A percentile compares a stretch with the other conserved stretches of the same genome.
These are phyloP conservation scores for Teleiodes luculella DNA, from an alignment of 2,888 invertebrate species.

Conservation along the genomic window DNA sequence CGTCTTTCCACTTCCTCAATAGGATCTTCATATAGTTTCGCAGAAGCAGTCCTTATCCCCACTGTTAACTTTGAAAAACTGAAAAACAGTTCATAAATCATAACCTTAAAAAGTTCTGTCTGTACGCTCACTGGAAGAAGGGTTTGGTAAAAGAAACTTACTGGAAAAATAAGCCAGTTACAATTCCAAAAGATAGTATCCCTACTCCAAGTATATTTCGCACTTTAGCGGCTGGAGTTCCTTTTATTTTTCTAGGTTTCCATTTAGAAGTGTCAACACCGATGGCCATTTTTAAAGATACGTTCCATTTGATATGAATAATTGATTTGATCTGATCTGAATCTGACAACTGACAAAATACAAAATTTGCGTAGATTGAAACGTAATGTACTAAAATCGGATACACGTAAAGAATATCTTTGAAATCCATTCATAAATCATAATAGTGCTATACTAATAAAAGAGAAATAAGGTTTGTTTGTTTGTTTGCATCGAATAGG, in stretches of 20 bases:
- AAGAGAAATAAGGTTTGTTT: no score
- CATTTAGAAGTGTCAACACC: slow-evolving; percentile 77
- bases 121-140: not conserved
- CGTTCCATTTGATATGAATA: not conserved
- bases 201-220: slow-evolving; percentile 76
- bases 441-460: no score
- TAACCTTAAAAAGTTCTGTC: slow-evolving; percentile 40
- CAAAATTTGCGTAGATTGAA: not conserved
- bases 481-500: no score
- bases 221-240: slow-evolving; percentile 80
- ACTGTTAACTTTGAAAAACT: slow-evolving; percentile 44
- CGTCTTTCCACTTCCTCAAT: slow-evolving; percentile 64
- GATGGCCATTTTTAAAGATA: slow-evolving; percentile 59
- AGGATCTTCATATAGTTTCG: slow-evolving; percentile 58
- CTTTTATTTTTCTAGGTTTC: slow-evolving; percentile 82
- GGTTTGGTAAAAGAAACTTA: slow-evolving; percentile 45
- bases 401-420: not conserved
- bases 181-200: slow-evolving; percentile 57
- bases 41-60: slow-evolving; percentile 47
- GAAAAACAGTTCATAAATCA: slow-evolving; percentile 28
- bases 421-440: no score
- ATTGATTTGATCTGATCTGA: no score
- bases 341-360: not conserved
- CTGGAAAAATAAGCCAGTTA: slow-evolving; percentile 69
- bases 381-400: not conserved